Base-by-base conservation (phyloP, 2,113 vertebrate genomes). In the Cyprinus carpio region DNA sequence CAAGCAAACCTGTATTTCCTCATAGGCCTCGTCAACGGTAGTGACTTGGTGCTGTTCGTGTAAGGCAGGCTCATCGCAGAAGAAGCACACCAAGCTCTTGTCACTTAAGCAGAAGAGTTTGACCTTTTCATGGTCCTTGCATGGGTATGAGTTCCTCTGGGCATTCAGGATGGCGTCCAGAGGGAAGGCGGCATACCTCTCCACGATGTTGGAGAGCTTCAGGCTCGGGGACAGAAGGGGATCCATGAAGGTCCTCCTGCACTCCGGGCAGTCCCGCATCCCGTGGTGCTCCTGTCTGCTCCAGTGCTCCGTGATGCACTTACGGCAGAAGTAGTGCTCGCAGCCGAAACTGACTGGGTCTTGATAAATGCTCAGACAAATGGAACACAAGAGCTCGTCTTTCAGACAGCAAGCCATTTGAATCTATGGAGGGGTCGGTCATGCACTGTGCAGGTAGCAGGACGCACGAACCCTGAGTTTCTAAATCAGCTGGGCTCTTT, bases 41-140 rank as follows among this genome's bases (percentile, higher is more conserved):
- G 98, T 99, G 89, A 99, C 97, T 90, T 98, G 98, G 92, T 99
- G 98, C 93, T 98, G 97, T 92, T 99, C 96, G 58, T 99, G 98
- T 74, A 98, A 81, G 0, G 98, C 96, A 0, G 98, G 97, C 88
- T 98, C 96, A 6, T 99, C 98, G 0, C 98, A 99, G 95, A 99
- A 99, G 94, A 99, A 99, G 92, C 98, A 99, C 90, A 99, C 95
- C 27, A 99, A 93, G 2, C 95, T 95, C 34, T 97, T 97, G 94
- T 99, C 98, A 0, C 95, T 97, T 84, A 99, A 97, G 94, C 98
- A 99, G 94, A 99, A 99, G 90, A 99, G 97, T 93, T 99, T 98
- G 90, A 98, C 98, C 93, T 98, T 98, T 93, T 97, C 97, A 80
- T 99, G 98, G 92, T 98, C 98, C 91, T 99, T 98, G 93, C 98